Evolutionary conservation across 2,888 invertebrate species (phyloP), one percentile per base, ranked within the genome.

Genomic region (Caradrina clavipalpis): DNA sequence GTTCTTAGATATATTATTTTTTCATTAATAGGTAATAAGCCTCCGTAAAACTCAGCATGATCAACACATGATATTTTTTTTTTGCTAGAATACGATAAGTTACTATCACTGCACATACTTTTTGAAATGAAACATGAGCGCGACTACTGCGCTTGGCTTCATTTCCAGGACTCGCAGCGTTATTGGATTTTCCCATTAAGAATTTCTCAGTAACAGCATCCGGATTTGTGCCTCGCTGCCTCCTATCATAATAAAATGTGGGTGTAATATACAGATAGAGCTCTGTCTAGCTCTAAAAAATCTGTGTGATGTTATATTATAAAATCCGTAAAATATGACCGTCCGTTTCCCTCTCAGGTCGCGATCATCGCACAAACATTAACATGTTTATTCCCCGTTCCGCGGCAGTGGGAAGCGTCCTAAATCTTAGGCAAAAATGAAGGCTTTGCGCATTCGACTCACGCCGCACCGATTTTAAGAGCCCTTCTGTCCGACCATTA

Each of bases 391-490:
- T 71, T 35, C 54, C 22, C 19, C 49, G 56, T 67, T 71, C n/a
- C 70, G 70, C 61, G 51, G 66, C 78, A 68, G 60, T 69, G 61
- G 73, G 11, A 42, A 31, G 45, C 66, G 19, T 51, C 49, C 63
- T 67, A 80, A 73, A 83, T 73, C 80, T 69, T 55, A 57, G 60
- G 58, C 69, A 79, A 76, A 73, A 78, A 80, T 87, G 84, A 88
- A 86, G 82, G 82, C 84, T 87, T 89, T 89, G 85, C 81, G 82
- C 81, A 92, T 90, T 92, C 92, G 69, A 56, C 86, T 82, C 90
- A 89, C 91, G 90, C 78, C 78, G 84, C 83, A 82, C 79, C 88
- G 86, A 87, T 88, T 89, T 85, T 88, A 89, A 91, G 91, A 88
- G 90, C 88, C 88, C 87, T 87, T 86, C 86, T 85, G 83, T 69